Conservation (phyloP, 1,140 invertebrate genomes). For the Bombus fervidus region DNA sequence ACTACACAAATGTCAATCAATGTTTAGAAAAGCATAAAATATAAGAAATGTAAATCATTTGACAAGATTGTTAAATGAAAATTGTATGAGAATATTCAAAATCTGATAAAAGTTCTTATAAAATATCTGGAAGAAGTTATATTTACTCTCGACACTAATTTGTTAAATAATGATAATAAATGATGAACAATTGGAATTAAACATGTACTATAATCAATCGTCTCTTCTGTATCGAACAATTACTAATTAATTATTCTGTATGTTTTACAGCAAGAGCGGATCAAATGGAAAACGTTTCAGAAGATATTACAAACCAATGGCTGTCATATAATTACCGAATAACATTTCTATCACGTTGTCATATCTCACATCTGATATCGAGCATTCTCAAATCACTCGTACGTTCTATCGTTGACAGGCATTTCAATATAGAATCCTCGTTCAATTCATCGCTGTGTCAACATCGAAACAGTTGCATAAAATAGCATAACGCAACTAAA, state of each 20-base stretch:
- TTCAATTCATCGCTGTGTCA: neutral
- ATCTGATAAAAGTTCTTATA: too few species aligned
- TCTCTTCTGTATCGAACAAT: neutral
- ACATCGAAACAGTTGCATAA: neutral
- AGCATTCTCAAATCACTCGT: neutral
- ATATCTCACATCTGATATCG: neutral
- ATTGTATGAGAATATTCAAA: too few species aligned
- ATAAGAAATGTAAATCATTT: too few species aligned
- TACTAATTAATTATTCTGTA: neutral
- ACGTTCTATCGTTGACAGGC: neutral
- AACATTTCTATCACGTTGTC: neutral
- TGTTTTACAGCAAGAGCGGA: neutral
- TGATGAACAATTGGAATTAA: neutral
- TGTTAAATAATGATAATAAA: neutral
- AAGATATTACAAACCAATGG: neutral
- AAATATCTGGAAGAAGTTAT: neutral
- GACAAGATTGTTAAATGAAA: too few species aligned
- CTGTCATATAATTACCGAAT: neutral
- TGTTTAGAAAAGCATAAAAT: too few species aligned
- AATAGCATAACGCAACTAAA: neutral
- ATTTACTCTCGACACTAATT: neutral
- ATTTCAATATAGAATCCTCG: neutral
- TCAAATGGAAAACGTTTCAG: neutral
- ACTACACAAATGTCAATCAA: too few species aligned
- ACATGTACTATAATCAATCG: neutral